Evolutionary conservation across 1,140 invertebrate genomes (phyloP).

Genomic region (Microplitis demolitor): DNA sequence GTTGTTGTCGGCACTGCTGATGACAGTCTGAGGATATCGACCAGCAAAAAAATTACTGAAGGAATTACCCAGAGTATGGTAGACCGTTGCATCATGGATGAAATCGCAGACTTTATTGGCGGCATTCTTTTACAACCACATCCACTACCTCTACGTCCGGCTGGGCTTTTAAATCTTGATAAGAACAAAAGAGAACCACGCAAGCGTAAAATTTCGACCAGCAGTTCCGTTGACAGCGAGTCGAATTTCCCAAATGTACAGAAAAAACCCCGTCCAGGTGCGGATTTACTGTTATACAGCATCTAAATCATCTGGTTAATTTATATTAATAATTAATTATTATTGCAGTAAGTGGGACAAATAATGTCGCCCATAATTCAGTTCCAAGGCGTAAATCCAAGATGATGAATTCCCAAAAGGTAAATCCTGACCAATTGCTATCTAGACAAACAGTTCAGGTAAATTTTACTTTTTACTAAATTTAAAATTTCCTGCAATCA

Average conservation of each 20-base stretch:
- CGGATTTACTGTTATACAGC: slow-evolving; percentile 32
- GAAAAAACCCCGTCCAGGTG: slow-evolving; percentile 52
- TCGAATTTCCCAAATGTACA: slow-evolving; percentile 56
- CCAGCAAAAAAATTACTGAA: slow-evolving; percentile 72
- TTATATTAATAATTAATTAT: slow-evolving; percentile 34
- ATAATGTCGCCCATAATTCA: slow-evolving; percentile 40
- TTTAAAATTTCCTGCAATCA: too few species aligned
- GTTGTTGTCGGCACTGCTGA: slow-evolving; percentile 84
- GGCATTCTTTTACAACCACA: slow-evolving; percentile 66
- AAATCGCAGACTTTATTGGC: slow-evolving; percentile 68
- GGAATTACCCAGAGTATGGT: slow-evolving; percentile 83
- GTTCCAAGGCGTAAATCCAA: slow-evolving; percentile 53
- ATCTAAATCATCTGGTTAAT: slow-evolving; percentile 4
- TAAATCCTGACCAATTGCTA: slow-evolving; percentile 43
- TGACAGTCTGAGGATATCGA: slow-evolving; percentile 74
- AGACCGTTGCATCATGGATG: slow-evolving; percentile 76
- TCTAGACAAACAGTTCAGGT: slow-evolving; percentile 44
- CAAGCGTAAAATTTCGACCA: slow-evolving; percentile 61
- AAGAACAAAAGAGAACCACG: slow-evolving; percentile 44
- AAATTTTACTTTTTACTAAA: slow-evolving; percentile 6
- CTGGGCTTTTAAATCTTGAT: slow-evolving; percentile 39
- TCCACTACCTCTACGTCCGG: slow-evolving; percentile 63
- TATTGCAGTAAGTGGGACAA: slow-evolving; percentile 36
- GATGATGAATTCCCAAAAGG: slow-evolving; percentile 39
- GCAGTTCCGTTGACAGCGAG: slow-evolving; percentile 64